phyloP scores from a whole-genome alignment of 2,113 vertebrate species.

The Delphinapterus leucas region DNA sequence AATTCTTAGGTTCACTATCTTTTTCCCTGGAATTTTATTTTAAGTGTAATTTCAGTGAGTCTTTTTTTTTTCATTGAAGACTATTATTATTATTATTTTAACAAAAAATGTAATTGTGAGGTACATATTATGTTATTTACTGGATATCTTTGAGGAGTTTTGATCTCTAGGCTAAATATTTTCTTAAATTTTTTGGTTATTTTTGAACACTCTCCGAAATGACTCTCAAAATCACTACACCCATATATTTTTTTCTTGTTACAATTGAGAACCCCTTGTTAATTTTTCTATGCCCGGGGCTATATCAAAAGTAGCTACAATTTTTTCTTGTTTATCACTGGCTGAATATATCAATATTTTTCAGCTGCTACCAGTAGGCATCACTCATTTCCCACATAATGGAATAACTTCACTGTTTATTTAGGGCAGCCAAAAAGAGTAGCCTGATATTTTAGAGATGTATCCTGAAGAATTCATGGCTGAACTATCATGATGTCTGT shows the following conservation, averaged over 20 bases:
- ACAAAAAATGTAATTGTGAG: neutral
- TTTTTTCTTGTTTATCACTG: neutral
- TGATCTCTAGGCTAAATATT: neutral
- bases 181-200: neutral
- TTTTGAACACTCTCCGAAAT: neutral
- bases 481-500: neutral
- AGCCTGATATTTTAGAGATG: neutral
- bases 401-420: neutral
- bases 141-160: constrained; percentile 3
- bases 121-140: neutral
- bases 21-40: constrained; percentile 5
- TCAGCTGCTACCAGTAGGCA: neutral
- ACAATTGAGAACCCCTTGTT: neutral
- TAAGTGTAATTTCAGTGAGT: neutral
- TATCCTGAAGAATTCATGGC: neutral
- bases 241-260: neutral
- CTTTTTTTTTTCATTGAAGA: neutral
- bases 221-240: neutral
- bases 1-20: neutral
- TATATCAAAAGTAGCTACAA: neutral
- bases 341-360: neutral
- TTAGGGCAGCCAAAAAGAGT: neutral
- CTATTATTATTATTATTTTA: neutral
- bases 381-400: neutral
- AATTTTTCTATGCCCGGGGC: neutral